Evolutionary conservation across 2,797 vertebrate genomes (phyloP).

Genomic region (Chelonia mydas): DNA sequence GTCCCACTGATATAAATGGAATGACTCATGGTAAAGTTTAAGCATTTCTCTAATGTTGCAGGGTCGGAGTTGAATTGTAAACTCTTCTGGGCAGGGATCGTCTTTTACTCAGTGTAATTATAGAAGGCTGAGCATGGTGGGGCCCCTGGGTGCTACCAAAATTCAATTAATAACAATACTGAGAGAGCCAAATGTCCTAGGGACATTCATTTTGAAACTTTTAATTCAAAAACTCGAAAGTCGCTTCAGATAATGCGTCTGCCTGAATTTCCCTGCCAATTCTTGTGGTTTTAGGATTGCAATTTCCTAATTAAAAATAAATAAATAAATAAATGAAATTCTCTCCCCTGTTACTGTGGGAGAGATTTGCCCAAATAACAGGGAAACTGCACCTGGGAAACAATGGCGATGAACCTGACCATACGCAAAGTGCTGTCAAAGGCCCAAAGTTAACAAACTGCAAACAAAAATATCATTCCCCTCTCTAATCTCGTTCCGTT

Average conservation of each 20-base stretch:
- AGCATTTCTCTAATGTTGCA: neutral
- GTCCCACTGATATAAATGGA: rapidly evolving
- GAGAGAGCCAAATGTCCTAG: neutral
- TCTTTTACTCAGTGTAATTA: neutral
- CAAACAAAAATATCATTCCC: neutral
- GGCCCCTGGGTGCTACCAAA: neutral
- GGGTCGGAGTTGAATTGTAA: neutral
- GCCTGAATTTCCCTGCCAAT: neutral
- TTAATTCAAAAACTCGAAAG: neutral
- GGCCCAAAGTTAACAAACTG: neutral
- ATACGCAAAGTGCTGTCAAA: neutral
- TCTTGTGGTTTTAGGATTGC: neutral
- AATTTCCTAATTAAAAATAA: neutral
- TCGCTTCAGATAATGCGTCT: neutral
- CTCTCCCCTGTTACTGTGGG: neutral
- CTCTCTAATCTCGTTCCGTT: rapidly evolving
- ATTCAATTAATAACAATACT: neutral
- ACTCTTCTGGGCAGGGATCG: neutral
- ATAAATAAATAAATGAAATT: neutral
- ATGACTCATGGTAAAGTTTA: neutral
- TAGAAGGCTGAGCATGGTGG: neutral
- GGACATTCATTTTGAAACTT: slow-evolving; percentile 11
- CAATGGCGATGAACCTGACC: neutral
- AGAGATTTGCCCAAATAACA: neutral
- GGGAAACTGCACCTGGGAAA: neutral